Evolutionary conservation across 2,113 vertebrate species (phyloP), one percentile per base, ranked within the genome.

Genomic region (Clarias gariepinus): DNA sequence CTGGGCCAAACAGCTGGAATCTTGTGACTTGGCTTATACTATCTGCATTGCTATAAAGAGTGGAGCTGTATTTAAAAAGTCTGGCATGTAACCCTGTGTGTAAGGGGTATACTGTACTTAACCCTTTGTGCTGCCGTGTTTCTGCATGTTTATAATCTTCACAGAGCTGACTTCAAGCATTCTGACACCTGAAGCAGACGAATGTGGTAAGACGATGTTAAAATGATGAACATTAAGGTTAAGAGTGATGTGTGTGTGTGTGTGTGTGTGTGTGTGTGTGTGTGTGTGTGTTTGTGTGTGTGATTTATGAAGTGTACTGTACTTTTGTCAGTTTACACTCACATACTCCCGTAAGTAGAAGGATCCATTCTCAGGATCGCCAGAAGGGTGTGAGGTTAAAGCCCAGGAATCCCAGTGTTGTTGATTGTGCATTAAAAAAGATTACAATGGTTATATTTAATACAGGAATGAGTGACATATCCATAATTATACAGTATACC

Each of bases 111-210:
- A 64, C 66, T 36, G 55, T 60, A 64, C 66, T 80, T 1, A 60
- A 60, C 28, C 57, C 18, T 58, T 28, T 80, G 78, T 80, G 78
- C 60, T 80, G 78, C 28, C 76, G 18, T 79, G 52, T 79, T 78
- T 33, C 52, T 58, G n/a, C 18, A 79, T 79, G 77, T 58, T 77
- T 55, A 19, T 79, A 79, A 58, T 15, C 53, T 58, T 33, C 28
- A 73, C 93, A 95, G 95, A 95, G 85, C 91, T 92, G 93, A 94
- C 94, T 92, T 94, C 94, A 89, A 91, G 92, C 89, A 92, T 95
- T 91, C 93, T 95, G 88, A 93, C 92, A 85, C 93, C 91, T 11
- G 91, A 93, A 74, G 92, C 92, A 88, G 89, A 93, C 91, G 94
- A 95, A 90, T 95, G 93, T 92, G 94, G 92, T 93, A 92, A 91